A percentile compares a stretch with the other conserved stretches of the same genome.
Evolutionary conservation across 2,113 vertebrate genomes (phyloP).

Genomic region (Macrotis lagotis): DNA sequence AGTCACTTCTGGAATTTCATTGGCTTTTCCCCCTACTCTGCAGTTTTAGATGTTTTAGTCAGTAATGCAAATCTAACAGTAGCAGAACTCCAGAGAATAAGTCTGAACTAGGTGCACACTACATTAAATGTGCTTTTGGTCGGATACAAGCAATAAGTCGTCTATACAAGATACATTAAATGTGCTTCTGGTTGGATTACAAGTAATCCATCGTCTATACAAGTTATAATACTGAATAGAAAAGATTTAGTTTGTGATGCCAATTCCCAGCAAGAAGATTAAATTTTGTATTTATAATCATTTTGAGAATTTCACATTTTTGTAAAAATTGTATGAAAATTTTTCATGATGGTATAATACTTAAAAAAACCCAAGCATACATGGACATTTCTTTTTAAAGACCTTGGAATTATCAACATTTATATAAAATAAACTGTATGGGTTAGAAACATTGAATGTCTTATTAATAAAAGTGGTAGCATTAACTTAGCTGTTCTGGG

Average conservation of each 20-base stretch:
- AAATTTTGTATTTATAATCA: neutral
- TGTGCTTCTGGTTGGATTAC: neutral
- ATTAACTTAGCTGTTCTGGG: neutral
- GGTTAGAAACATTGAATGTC: slow-evolving; percentile 3
- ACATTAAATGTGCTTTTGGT: slow-evolving; percentile 18
- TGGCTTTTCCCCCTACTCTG: slow-evolving; percentile 11
- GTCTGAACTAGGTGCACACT: slow-evolving; percentile 42
- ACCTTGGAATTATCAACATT: neutral
- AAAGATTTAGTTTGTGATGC: slow-evolving; percentile 30
- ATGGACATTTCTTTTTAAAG: neutral
- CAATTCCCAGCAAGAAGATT: neutral
- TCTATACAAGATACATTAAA: slow-evolving; percentile 41
- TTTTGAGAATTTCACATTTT: neutral
- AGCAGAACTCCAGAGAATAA: slow-evolving; percentile 39
- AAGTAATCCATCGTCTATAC: slow-evolving; percentile 47
- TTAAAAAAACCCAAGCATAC: neutral
- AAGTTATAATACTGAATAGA: slow-evolving; percentile 15
- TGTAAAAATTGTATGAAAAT: neutral
- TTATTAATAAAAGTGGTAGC: neutral
- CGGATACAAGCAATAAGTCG: slow-evolving; percentile 25
- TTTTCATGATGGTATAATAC: neutral
- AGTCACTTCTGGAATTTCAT: slow-evolving; percentile 58
- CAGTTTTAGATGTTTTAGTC: slow-evolving; percentile 63
- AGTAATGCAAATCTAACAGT: slow-evolving; percentile 59
- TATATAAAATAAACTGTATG: slow-evolving; percentile 23